Percentiles rank a stretch among this genome's conserved stretches.
These are phyloP conservation scores for Henricia sp. DNA, from an alignment of 53 echinoderm and acorn worm genomes.

Conservation along the genomic window DNA sequence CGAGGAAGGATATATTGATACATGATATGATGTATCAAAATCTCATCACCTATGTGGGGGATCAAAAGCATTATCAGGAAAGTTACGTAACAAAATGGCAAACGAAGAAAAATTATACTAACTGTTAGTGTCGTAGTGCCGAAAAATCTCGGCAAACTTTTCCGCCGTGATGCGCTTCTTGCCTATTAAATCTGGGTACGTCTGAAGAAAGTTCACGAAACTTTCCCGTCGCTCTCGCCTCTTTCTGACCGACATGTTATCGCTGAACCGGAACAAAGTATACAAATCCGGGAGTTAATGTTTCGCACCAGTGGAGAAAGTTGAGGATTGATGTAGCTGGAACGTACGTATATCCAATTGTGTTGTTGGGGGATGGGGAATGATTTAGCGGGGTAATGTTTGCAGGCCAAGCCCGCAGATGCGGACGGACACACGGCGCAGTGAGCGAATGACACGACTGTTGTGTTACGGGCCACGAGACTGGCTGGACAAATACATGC, in stretches of 20 bases:
- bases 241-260: constrained; percentile 36
- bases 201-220: constrained; percentile 76
- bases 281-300: not conserved
- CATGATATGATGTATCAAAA: too few relatives aligned
- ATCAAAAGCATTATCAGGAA: too few relatives aligned
- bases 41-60: too few relatives aligned
- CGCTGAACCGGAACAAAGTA: not conserved
- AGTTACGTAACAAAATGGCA: too few relatives aligned
- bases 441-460: not conserved
- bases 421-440: not conserved
- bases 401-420: not conserved
- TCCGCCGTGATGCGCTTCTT: constrained; percentile 75
- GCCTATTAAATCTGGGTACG: constrained; percentile 53
- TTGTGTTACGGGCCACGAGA: constrained; percentile 2
- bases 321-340: not conserved
- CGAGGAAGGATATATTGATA: too few relatives aligned
- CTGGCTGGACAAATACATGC: not conserved
- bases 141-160: constrained; percentile 82
- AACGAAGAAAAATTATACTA: too few relatives aligned
- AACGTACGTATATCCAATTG: not conserved
- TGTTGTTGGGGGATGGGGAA: too few relatives aligned
- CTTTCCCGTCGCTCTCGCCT: constrained; percentile 56
- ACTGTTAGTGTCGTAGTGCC: constrained; percentile 93
- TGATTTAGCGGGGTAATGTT: not conserved
- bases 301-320: too few relatives aligned